Percentiles rank a stretch among this genome's conserved stretches.
Conservation (phyloP, 2,797 vertebrate species). For the Malacoctenus gilli region DNA sequence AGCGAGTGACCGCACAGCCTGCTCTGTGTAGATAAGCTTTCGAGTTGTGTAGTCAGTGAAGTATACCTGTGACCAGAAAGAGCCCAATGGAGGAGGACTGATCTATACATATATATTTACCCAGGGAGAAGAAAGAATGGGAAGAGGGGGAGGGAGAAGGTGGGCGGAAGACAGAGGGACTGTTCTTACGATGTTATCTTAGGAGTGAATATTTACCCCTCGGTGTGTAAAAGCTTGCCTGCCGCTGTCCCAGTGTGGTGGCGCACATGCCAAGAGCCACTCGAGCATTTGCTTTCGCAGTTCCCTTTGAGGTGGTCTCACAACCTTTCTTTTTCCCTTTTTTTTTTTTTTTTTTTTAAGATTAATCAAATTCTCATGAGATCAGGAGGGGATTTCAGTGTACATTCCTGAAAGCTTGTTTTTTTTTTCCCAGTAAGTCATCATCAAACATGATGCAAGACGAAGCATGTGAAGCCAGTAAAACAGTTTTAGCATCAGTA, state of each 20-base stretch:
- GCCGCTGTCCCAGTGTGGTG: constrained; percentile 49
- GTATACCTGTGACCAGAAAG: constrained; percentile 61
- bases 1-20: constrained; percentile 53
- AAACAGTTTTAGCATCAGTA: constrained; percentile 36
- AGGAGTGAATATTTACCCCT: constrained; percentile 68
- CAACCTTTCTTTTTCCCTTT: too few species aligned
- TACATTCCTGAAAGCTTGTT: constrained; percentile 30
- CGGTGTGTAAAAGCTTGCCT: constrained; percentile 50
- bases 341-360: constrained; percentile 21
- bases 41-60: constrained; percentile 62
- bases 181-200: constrained; percentile 67
- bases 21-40: constrained; percentile 75
- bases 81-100: constrained; percentile 36
- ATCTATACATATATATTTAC: constrained; percentile 56
- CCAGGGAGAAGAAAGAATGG: constrained; percentile 45
- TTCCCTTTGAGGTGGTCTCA: too few species aligned
- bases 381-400: constrained; percentile 35
- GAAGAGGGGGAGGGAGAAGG: too few species aligned
- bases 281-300: too few species aligned
- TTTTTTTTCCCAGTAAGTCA: constrained; percentile 54
- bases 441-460: constrained; percentile 65
- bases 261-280: constrained; percentile 14
- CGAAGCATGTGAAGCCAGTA: constrained; percentile 47
- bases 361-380: constrained; percentile 54
- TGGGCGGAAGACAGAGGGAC: too few species aligned